A percentile compares a stretch with the other conserved stretches of the same genome.
phyloP scores from a whole-genome alignment of 2,113 vertebrate species.

The Tricholaema leucomelas region DNA sequence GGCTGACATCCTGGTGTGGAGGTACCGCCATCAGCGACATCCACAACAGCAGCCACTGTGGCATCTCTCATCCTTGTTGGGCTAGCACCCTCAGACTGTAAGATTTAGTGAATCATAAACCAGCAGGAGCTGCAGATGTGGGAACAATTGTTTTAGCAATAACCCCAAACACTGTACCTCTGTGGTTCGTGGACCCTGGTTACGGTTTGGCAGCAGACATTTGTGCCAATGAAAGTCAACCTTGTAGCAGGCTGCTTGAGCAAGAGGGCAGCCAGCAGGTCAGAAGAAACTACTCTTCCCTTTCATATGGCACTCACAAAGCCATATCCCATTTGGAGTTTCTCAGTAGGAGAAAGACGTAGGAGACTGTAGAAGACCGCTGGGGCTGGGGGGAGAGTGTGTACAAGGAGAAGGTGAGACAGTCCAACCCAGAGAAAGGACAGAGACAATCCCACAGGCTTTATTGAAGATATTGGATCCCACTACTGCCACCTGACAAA shows the following conservation, averaged over 20 bases:
- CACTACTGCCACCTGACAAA: background rate
- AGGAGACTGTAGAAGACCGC: background rate
- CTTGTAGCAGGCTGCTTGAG: background rate
- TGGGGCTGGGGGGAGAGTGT: background rate
- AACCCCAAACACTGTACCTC: background rate
- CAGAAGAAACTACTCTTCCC: background rate
- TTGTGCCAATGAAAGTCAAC: background rate
- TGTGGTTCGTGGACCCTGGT: too few species aligned
- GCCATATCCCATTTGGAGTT: background rate
- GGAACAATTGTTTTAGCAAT: background rate
- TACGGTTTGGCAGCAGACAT: rapidly evolving
- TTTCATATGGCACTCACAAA: background rate
- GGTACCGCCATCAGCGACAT: too few species aligned
- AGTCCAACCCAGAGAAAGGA: background rate
- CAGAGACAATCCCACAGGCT: background rate
- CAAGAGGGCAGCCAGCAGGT: background rate
- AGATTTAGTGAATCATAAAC: background rate
- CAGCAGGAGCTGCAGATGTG: background rate
- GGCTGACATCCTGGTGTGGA: background rate
- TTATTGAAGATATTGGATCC: background rate
- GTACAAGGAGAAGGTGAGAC: background rate
- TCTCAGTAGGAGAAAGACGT: background rate
- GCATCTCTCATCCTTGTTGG: background rate
- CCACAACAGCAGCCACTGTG: background rate
- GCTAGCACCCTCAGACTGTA: background rate